Base-by-base conservation (phyloP, 1,140 invertebrate genomes). In the Atta colombica region DNA sequence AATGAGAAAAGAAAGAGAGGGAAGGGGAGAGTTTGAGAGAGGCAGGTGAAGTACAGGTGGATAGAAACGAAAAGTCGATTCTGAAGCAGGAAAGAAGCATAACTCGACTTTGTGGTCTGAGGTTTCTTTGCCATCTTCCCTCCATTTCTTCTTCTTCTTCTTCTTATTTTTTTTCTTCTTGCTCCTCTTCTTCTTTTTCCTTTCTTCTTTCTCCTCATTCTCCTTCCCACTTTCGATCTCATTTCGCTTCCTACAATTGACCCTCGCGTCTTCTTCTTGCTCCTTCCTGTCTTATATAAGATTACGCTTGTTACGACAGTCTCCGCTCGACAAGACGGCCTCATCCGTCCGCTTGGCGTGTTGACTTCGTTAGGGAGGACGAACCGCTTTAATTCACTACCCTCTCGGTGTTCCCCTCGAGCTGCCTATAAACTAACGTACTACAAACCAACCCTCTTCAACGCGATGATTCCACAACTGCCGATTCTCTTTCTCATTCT, bases 291-390 rank as follows among this genome's bases (percentile, higher is more conserved):
- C 92, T 94, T 94, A 92, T 94, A 94, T 91, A 91, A 94, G 93
- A 95, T 95, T 94, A 95, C 91, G 91, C 93, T 95, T 93, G 93
- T 95, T 95, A 94, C 93, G 92, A 92, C 91, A 91, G 92, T 93
- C 92, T 94, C 87, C 92, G 90, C 84, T 88, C 88, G 87, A 88
- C 77, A 87, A 85, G 82, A 85, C 92, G 82, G 87, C 89, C 86
- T 86, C 89, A 85, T 91, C 89, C 88, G 88, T 86, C 78, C 87
- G 88, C 80, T 78, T 81, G 91, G 87, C 85, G 88, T 93, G 92
- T 93, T 94, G 93, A 94, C 93, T 94, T 95, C 93, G 93, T 95
- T 95, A 95, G 90, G 89, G 77, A 92, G 90, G 89, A 93, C 92
- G 93, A 93, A 90, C 90, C 88, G 88, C 90, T 94, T 93, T 94